Conservation (phyloP, 2,797 vertebrate genomes). For the Gallirallus australis region DNA sequence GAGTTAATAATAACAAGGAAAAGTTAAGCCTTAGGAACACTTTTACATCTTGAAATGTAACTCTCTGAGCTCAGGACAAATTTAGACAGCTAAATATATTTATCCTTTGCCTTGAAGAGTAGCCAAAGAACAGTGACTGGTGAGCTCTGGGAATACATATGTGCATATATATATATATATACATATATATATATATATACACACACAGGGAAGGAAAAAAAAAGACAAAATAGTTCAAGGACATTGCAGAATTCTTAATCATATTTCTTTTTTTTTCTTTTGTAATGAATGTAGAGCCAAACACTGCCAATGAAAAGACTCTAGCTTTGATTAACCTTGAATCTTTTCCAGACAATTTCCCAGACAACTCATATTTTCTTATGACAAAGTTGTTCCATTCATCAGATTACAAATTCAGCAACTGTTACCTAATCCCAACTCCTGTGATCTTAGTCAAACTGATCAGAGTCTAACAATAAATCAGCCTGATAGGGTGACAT, state of each 20-base stretch:
- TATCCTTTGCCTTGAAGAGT: neutral
- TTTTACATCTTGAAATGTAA: neutral
- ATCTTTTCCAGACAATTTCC: neutral
- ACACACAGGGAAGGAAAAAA: neutral
- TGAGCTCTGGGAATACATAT: neutral
- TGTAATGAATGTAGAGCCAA: neutral
- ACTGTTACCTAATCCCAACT: fast-evolving
- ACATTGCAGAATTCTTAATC: neutral
- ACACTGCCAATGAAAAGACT: neutral
- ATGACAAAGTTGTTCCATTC: neutral
- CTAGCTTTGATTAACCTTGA: neutral
- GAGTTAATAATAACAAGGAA: neutral
- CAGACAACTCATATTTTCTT: neutral
- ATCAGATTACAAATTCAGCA: neutral
- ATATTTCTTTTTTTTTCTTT: neutral
- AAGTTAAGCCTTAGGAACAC: neutral
- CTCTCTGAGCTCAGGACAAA: neutral
- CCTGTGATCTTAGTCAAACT: neutral
- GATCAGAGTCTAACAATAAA: neutral
- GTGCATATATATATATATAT: neutral
- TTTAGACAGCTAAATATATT: neutral
- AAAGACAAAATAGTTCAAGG: neutral
- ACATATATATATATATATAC: no score
- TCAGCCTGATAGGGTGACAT: neutral
- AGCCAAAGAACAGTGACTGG: neutral